Conservation (phyloP, 2,797 vertebrate genomes). For the Pangasius djambal region DNA sequence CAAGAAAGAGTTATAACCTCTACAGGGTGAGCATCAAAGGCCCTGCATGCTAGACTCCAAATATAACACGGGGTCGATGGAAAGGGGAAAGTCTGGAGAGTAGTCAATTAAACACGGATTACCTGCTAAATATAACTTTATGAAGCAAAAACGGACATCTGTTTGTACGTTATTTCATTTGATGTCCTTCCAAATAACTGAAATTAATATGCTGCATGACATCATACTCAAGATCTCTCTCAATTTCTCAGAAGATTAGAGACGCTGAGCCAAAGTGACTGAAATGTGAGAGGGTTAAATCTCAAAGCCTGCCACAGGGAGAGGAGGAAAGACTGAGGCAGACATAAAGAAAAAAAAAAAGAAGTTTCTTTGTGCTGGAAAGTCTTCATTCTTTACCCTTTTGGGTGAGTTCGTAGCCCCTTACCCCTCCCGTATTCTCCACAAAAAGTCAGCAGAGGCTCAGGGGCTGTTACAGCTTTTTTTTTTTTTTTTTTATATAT, state of each 20-base stretch:
- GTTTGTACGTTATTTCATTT: background rate
- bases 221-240: background rate
- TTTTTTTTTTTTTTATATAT: background rate
- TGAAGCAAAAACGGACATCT: background rate
- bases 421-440: constrained; percentile 3
- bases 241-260: background rate
- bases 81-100: constrained; percentile 47
- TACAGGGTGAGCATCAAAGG: constrained; percentile 23
- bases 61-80: constrained; percentile 30
- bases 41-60: constrained; percentile 36
- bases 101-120: constrained; percentile 9
- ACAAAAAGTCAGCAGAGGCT: constrained; percentile 5
- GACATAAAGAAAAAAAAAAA: background rate
- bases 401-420: background rate
- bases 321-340: constrained; percentile 11
- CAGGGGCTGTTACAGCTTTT: constrained; percentile 31
- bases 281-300: constrained; percentile 15
- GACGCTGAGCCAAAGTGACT: background rate
- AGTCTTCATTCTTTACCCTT: constrained; percentile 21
- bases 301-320: background rate
- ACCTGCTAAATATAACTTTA: constrained; percentile 22
- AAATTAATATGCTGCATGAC: background rate
- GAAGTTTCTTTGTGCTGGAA: constrained; percentile 3
- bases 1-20: constrained; percentile 23
- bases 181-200: background rate